Percentiles rank a stretch among this genome's conserved stretches.
Evolutionary conservation across 2,113 vertebrate species (phyloP).

Genomic region (Andinoacara biseriatus): DNA sequence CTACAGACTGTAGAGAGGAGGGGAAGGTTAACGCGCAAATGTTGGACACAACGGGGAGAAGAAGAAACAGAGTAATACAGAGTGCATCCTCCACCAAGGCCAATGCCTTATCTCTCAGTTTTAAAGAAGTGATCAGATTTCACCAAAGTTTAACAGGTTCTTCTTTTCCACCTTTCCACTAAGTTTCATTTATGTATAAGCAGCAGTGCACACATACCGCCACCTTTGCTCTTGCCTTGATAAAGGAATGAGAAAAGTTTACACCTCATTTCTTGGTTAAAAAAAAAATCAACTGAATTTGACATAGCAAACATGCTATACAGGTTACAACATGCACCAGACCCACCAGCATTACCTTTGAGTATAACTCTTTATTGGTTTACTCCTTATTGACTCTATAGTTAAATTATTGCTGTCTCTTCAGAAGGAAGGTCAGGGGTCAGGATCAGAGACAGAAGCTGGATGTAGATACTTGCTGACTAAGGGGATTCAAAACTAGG

Average conservation of each 20-base stretch:
- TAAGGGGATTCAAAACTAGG: neutral
- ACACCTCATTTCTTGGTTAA: neutral
- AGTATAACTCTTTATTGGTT: neutral
- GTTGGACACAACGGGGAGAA: neutral
- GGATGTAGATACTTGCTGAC: conserved; percentile 1
- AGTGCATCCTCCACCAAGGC: too few species aligned
- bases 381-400: neutral
- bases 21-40: accelerated
- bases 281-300: neutral
- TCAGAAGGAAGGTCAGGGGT: neutral
- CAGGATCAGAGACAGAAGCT: neutral
- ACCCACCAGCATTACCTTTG: neutral
- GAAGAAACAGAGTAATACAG: neutral
- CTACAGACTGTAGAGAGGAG: conserved; percentile 56
- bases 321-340: neutral
- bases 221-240: neutral
- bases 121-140: conserved; percentile 1
- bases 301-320: too few species aligned
- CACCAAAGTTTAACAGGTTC: neutral
- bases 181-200: neutral
- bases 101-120: neutral
- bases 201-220: neutral
- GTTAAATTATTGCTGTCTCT: neutral
- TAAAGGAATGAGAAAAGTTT: neutral
- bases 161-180: neutral